Percentiles rank a stretch among this genome's conserved stretches.
These are phyloP conservation scores for Puffinus mauretanicus DNA, from an alignment of 2,113 vertebrate genomes.

Conservation along the genomic window DNA sequence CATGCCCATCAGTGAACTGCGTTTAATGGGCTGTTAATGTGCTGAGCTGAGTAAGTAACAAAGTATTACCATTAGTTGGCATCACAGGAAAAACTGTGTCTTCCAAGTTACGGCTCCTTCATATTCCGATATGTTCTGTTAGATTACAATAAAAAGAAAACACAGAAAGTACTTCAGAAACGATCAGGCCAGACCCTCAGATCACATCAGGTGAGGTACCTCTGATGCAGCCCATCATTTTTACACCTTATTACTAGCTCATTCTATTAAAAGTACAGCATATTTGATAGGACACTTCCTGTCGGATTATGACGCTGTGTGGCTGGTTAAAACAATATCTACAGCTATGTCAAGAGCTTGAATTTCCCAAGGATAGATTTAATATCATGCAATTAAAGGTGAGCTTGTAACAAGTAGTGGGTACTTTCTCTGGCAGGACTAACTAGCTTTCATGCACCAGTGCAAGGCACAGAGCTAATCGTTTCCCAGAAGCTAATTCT, in stretches of 20 bases:
- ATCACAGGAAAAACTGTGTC: not conserved
- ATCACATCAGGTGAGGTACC: not conserved
- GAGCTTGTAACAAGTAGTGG: not conserved
- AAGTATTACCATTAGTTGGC: too few species aligned
- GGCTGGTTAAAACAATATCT: not conserved
- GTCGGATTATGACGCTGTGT: accelerated
- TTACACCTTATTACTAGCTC: not conserved
- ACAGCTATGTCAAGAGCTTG: not conserved
- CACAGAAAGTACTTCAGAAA: not conserved
- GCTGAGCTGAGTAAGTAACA: not conserved
- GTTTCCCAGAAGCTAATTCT: not conserved
- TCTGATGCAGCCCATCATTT: not conserved
- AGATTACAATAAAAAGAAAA: not conserved
- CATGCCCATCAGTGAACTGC: not conserved
- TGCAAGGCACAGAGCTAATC: not conserved
- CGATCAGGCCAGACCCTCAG: not conserved
- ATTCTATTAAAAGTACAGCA: not conserved
- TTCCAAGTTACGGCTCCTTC: not conserved
- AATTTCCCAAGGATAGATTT: not conserved
- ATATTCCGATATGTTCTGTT: not conserved
- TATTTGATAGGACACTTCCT: accelerated
- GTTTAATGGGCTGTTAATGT: not conserved
- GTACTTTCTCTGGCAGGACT: not conserved
- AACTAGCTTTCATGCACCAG: not conserved
- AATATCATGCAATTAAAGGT: accelerated